These are phyloP conservation scores for Galago senegalensis DNA, from an alignment of 2,797 vertebrate species.

Conservation along the genomic window DNA sequence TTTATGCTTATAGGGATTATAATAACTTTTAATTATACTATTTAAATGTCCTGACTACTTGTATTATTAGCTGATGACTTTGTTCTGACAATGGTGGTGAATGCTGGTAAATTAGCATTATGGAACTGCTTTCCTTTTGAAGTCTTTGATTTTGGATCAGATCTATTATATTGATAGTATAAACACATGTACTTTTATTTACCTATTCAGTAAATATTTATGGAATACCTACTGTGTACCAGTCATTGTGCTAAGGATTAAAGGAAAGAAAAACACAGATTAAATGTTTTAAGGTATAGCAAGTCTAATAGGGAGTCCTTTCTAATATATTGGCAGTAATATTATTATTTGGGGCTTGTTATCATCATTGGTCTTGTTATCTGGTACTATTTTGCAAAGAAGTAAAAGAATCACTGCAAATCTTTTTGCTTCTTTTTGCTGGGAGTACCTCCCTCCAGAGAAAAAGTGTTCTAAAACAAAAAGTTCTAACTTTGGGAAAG, in stretches of 20 bases:
- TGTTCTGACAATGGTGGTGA: not conserved
- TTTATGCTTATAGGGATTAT: not conserved
- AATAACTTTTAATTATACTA: not conserved
- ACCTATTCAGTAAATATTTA: not conserved
- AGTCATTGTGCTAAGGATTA: not conserved
- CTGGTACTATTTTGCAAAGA: conserved; percentile 16
- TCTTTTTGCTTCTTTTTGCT: not conserved
- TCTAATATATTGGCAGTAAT: not conserved
- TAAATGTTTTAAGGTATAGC: not conserved
- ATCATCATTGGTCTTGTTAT: not conserved
- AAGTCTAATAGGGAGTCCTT: not conserved
- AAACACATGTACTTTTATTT: not conserved
- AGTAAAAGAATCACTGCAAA: conserved; percentile 19
- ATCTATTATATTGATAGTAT: not conserved
- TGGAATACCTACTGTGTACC: not conserved
- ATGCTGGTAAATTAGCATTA: not conserved
- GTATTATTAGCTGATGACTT: not conserved
- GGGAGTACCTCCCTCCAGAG: not conserved
- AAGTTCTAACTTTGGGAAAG: conserved; percentile 9
- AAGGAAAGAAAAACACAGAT: not conserved
- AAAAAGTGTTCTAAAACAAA: not conserved
- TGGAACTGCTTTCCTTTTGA: not conserved
- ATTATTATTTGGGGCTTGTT: not conserved
- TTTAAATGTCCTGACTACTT: not conserved
- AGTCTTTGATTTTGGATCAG: not conserved